phyloP scores from a whole-genome alignment of 2,888 invertebrate species.

The Apamea sordens region DNA sequence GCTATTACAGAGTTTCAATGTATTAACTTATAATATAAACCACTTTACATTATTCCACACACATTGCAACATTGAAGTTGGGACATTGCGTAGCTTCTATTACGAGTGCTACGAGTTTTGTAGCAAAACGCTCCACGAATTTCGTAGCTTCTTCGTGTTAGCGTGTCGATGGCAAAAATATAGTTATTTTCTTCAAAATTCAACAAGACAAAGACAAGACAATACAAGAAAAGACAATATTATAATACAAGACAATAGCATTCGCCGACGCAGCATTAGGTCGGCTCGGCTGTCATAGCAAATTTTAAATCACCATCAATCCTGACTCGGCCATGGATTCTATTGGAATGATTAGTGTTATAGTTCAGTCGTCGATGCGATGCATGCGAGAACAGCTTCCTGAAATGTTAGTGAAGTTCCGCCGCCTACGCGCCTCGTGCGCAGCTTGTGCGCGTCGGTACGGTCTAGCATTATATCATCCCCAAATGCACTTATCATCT shows the following conservation, averaged over 20 bases:
- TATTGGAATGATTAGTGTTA: neutral
- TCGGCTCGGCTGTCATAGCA: neutral
- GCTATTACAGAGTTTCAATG: neutral
- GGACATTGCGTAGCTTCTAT: neutral
- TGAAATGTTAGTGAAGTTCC: neutral
- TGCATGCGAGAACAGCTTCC: neutral
- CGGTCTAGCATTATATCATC: neutral
- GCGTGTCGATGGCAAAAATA: too few relatives aligned
- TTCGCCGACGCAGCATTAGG: too few relatives aligned
- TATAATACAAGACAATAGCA: too few relatives aligned
- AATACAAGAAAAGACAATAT: too few relatives aligned
- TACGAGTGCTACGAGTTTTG: conserved; percentile 11
- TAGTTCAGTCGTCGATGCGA: neutral
- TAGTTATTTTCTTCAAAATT: too few relatives aligned
- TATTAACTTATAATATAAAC: conserved; percentile 1
- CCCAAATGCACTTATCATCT: neutral
- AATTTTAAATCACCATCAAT: neutral
- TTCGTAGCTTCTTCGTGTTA: neutral
- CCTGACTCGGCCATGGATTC: neutral
- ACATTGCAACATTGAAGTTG: neutral
- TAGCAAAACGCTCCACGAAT: neutral
- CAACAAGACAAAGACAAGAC: too few relatives aligned
- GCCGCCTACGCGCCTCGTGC: neutral
- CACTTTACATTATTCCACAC: neutral
- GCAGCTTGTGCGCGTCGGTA: neutral